Evolutionary conservation across 53 echinoderm and acorn worm genomes (phyloP), one percentile per base, ranked within the genome.

Genomic region (Actinopyga echinites): DNA sequence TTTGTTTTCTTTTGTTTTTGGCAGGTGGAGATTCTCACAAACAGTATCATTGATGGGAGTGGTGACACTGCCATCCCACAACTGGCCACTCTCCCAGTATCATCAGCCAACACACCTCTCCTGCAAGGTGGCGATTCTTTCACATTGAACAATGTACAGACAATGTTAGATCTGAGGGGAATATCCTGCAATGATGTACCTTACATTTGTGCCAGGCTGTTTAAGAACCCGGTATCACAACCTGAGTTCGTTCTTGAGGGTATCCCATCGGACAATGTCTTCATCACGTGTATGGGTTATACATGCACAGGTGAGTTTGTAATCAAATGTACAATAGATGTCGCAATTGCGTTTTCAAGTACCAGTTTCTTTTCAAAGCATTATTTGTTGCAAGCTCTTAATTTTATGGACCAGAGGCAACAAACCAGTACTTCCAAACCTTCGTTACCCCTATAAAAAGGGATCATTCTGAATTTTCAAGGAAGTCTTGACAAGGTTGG

Each of bases 191-290:
- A 68, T 26, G 74, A 89, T 24, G 75, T 96, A 7, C 91, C 91
- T 22, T 96, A 91, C 84, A 49, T 96, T 77, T 96, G 96, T 57
- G 90, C 91, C 17, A 65, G 90, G 57, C 80, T 93, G 33, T 69
- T 69, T 10, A 79, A 67, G 35, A 85, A 92, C 64, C 83, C 90
- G 1, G 17, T 22, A 2, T 84, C 95, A 24, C 77, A 79, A 30
- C 95, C 95, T 8, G 84, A 79, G 21, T 95, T 90, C 74, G 90
- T 89, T 8, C 84, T 95, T 11, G 57, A 85, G 8, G 90, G 90
- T 11, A 30, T 85, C 8, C 79, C 95, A 1, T 31, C 75, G 4
- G 66, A 74, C 24, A 30, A 45, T 19, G 85, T 85, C 22, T 71
- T 95, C 6, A 75, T 86, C 0, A 74, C 83, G 13, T 95, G 95